Conservation (phyloP, 1,140 invertebrate species). For the Drosophila triauraria region DNA sequence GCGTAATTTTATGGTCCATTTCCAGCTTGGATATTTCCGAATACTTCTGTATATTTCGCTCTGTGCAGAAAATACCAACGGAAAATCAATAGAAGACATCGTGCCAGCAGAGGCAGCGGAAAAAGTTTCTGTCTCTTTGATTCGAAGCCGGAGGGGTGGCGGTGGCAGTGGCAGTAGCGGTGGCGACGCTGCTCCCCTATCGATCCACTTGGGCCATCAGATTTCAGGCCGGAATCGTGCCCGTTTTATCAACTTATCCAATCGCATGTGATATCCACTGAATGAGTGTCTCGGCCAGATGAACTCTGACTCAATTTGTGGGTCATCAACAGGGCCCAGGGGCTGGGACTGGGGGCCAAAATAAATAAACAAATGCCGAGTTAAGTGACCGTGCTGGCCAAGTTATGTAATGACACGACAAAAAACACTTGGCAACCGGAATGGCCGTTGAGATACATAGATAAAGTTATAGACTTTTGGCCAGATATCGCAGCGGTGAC, state of each 20-base stretch:
- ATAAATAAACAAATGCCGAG: conserved; percentile 36
- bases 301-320: conserved; percentile 46
- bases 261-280: conserved; percentile 36
- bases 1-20: no score
- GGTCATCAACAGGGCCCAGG: conserved; percentile 28
- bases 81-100: conserved; percentile 66
- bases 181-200: conserved; percentile 26
- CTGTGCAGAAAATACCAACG: conserved; percentile 14
- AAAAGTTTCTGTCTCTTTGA: conserved; percentile 42
- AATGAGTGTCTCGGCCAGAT: conserved; percentile 32
- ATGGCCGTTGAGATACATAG: conserved; percentile 28
- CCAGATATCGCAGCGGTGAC: conserved; percentile 58
- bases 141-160: conserved; percentile 11
- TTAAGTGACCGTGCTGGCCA: conserved; percentile 21
- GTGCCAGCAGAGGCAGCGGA: conserved; percentile 44
- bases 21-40: rapidly evolving
- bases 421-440: conserved; percentile 59
- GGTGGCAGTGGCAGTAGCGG: conserved; percentile 5
- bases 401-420: conserved; percentile 71
- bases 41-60: background rate
- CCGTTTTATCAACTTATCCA: conserved; percentile 44
- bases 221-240: conserved; percentile 27
- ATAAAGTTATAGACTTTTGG: conserved; percentile 53
- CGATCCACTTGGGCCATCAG: conserved; percentile 34
- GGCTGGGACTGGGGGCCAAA: conserved; percentile 1